phyloP scores from a whole-genome alignment of 2,888 invertebrate genomes.

The Criorhina ranunculi region DNA sequence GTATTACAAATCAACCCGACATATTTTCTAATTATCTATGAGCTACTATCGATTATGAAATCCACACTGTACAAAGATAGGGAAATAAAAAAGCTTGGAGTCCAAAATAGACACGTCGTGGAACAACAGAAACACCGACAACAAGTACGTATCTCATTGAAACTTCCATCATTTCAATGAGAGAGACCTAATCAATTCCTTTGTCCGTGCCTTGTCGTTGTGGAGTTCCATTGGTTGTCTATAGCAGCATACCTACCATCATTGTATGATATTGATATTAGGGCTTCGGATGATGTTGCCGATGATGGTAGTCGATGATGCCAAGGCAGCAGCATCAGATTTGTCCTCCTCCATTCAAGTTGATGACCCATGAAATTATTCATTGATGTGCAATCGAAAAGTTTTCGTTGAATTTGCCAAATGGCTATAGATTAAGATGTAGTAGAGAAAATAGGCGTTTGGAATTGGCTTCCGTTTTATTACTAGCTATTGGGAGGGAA shows the following conservation, averaged over 20 bases:
- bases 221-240: slow-evolving; percentile 45
- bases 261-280: slow-evolving; percentile 70
- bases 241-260: slow-evolving; percentile 32
- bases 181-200: slow-evolving; percentile 63
- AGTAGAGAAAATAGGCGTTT: slow-evolving; percentile 69
- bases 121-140: slow-evolving; percentile 6
- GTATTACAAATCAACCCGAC: slow-evolving; percentile 30
- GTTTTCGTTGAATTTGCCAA: slow-evolving; percentile 76
- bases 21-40: slow-evolving; percentile 29
- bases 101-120: slow-evolving; percentile 12
- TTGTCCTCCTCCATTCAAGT: slow-evolving; percentile 66
- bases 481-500: slow-evolving; percentile 65
- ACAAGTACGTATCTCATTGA: slow-evolving; percentile 31
- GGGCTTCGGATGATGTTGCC: slow-evolving; percentile 56
- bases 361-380: slow-evolving; percentile 77
- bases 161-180: slow-evolving; percentile 64
- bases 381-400: slow-evolving; percentile 77
- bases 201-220: slow-evolving; percentile 51
- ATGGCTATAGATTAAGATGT: slow-evolving; percentile 76
- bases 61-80: slow-evolving; percentile 7
- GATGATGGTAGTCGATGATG: slow-evolving; percentile 47
- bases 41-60: slow-evolving; percentile 39
- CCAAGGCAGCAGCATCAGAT: slow-evolving; percentile 51
- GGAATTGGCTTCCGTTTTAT: slow-evolving; percentile 75
- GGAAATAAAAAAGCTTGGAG: slow-evolving; percentile 9